These are phyloP conservation scores for Alligator mississippiensis DNA, from an alignment of 2,113 vertebrate genomes.

Conservation along the genomic window DNA sequence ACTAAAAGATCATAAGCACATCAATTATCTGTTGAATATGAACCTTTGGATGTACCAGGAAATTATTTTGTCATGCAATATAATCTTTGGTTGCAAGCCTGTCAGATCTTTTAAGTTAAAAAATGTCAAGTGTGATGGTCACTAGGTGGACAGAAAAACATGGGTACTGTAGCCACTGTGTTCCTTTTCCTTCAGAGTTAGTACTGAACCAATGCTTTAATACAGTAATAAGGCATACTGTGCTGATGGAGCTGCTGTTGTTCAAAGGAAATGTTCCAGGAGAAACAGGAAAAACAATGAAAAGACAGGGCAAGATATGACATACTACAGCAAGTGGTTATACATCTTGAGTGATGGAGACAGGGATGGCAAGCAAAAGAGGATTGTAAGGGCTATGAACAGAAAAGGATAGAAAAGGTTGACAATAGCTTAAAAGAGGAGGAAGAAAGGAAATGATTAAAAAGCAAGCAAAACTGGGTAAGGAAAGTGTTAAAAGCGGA, in stretches of 20 bases:
- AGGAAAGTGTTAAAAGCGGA: not conserved
- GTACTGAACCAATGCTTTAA: not conserved
- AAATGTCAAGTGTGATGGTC: not conserved
- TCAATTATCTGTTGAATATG: not conserved
- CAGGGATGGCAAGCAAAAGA: not conserved
- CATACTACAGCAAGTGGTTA: not conserved
- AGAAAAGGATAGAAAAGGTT: not conserved
- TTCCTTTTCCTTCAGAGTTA: not conserved
- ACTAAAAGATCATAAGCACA: not conserved
- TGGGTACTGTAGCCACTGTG: not conserved
- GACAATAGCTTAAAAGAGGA: not conserved
- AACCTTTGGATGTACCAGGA: not conserved
- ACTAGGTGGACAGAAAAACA: not conserved
- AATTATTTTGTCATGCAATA: not conserved
- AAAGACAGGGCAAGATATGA: not conserved
- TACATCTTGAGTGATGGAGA: not conserved
- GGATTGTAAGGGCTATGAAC: not conserved
- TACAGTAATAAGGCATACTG: not conserved
- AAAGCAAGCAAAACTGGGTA: not conserved
- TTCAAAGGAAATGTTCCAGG: not conserved
- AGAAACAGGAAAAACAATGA: not conserved
- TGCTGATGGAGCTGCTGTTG: not conserved
- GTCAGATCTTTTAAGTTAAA: not conserved
- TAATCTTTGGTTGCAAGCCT: not conserved
- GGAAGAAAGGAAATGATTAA: not conserved